phyloP scores from a whole-genome alignment of 2,797 vertebrate genomes.

The Sphenopsis melanotis region DNA sequence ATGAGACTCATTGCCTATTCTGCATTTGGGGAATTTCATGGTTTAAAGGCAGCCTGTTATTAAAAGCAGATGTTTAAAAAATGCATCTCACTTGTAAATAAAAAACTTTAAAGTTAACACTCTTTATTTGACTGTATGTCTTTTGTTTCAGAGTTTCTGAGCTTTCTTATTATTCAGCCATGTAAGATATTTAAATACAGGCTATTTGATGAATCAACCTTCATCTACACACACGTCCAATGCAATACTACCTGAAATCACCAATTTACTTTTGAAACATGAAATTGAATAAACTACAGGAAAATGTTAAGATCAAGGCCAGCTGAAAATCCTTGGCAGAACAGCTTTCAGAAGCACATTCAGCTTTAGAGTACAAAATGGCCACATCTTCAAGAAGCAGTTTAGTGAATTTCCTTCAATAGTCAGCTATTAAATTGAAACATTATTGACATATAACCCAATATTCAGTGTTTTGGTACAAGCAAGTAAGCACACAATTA shows the following conservation, averaged over 20 bases:
- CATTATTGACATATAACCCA: neutral
- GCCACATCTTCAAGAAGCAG: neutral
- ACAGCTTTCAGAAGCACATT: neutral
- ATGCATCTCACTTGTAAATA: neutral
- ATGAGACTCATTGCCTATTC: neutral
- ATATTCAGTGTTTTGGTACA: neutral
- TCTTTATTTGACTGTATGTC: neutral
- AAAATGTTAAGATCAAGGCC: neutral
- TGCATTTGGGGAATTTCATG: neutral
- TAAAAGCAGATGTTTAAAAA: constrained; percentile 13
- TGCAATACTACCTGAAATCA: neutral
- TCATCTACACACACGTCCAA: neutral
- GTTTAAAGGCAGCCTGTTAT: neutral
- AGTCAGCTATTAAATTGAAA: neutral
- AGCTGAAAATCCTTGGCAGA: neutral
- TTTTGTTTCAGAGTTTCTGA: neutral
- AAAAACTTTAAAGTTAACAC: neutral
- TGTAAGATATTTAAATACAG: neutral
- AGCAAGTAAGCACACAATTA: neutral
- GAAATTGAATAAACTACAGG: neutral
- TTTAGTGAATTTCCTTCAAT: neutral
- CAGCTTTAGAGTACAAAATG: neutral
- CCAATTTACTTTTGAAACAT: neutral
- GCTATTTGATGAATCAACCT: neutral
- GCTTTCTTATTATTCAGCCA: neutral